phyloP scores from a whole-genome alignment of 2,797 vertebrate species.

The Leptatherina wallacei region DNA sequence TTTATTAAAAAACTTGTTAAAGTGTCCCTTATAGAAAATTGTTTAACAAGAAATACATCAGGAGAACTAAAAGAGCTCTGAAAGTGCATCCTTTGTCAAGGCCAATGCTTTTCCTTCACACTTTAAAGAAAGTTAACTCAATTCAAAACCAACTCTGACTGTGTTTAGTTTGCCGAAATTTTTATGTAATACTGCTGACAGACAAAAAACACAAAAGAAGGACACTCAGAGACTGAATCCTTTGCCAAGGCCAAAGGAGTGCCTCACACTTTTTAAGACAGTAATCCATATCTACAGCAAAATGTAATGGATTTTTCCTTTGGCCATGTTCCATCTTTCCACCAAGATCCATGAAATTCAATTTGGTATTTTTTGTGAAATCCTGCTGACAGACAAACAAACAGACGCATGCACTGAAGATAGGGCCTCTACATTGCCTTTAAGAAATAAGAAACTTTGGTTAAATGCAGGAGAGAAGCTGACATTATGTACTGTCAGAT shows the following conservation, averaged over 20 bases:
- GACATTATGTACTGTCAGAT: constrained; percentile 16
- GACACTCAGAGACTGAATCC: constrained; percentile 3
- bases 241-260: constrained; percentile 19
- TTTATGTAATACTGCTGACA: constrained; percentile 1
- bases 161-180: background rate
- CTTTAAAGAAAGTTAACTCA: background rate
- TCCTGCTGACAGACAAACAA: constrained; percentile 14
- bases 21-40: background rate
- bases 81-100: background rate
- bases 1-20: constrained; percentile 1
- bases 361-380: constrained; percentile 5
- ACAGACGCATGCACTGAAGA: constrained; percentile 3
- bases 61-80: background rate
- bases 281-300: constrained; percentile 8
- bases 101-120: background rate
- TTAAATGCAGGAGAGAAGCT: constrained; percentile 15
- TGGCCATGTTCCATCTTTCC: constrained; percentile 22
- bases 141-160: background rate
- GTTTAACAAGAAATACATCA: background rate
- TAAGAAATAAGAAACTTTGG: background rate
- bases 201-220: constrained; percentile 16
- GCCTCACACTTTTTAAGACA: constrained; percentile 24
- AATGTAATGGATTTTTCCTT: constrained; percentile 16
- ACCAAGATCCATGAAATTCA: constrained; percentile 18
- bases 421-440: background rate